These are phyloP conservation scores for Auanema sp. DNA, from an alignment of 2,888 invertebrate genomes.

Conservation along the genomic window DNA sequence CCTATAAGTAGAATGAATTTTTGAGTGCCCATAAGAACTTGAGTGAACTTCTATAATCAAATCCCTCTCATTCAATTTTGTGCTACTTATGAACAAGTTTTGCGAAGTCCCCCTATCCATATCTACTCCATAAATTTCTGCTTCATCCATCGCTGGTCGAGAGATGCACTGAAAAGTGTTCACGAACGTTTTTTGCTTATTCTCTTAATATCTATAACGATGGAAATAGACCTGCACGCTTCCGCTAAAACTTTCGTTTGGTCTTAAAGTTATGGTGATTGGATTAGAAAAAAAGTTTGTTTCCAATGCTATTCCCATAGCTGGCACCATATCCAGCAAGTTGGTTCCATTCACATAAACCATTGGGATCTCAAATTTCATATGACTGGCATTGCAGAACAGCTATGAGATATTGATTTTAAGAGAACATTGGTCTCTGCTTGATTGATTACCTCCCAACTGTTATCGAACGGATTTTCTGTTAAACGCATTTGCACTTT, in stretches of 20 bases:
- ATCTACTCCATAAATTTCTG: constrained; percentile 58
- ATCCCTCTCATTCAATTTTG: constrained; percentile 14
- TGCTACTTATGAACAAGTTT: constrained; percentile 33
- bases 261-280: constrained; percentile 50
- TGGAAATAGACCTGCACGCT: constrained; percentile 48
- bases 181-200: too few relatives aligned
- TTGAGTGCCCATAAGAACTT: background rate
- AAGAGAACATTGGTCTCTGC: background rate
- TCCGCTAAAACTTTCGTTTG: constrained; percentile 44
- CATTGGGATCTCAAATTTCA: constrained; percentile 60
- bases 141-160: constrained; percentile 61
- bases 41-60: constrained; percentile 24
- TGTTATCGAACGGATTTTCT: constrained; percentile 28
- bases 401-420: constrained; percentile 31
- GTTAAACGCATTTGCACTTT: constrained; percentile 42
- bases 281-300: constrained; percentile 61
- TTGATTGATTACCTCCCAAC: constrained; percentile 32
- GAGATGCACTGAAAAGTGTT: constrained; percentile 60
- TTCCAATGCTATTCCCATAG: constrained; percentile 49
- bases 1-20: background rate
- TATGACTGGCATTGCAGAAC: constrained; percentile 50
- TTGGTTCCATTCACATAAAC: constrained; percentile 57
- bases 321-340: constrained; percentile 49
- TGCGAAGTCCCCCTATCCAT: constrained; percentile 52
- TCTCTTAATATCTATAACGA: background rate